phyloP scores from a whole-genome alignment of 2,113 vertebrate species.

The Chinchilla lanigera region DNA sequence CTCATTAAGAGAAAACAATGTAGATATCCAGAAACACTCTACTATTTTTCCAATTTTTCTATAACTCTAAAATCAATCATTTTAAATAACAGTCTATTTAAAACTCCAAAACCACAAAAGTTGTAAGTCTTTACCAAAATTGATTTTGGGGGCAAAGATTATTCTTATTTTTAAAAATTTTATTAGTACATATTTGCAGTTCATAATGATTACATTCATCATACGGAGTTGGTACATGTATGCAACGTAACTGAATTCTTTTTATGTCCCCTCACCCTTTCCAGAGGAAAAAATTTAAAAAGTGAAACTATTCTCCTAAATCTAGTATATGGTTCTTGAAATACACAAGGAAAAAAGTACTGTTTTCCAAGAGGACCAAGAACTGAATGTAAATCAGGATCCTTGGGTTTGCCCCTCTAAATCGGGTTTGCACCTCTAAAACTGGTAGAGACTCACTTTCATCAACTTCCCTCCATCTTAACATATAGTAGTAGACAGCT shows the following conservation, averaged over 20 bases:
- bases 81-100: conserved; percentile 24
- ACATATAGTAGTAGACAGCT: background rate
- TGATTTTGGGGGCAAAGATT: background rate
- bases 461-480: background rate
- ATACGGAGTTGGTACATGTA: background rate
- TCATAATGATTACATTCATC: background rate
- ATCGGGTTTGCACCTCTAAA: background rate
- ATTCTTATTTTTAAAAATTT: background rate
- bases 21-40: background rate
- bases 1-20: background rate
- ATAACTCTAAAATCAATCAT: conserved; percentile 38
- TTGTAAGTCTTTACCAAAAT: conserved; percentile 29
- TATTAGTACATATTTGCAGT: background rate
- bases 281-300: background rate
- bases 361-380: background rate
- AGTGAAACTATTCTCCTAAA: background rate
- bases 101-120: conserved; percentile 31
- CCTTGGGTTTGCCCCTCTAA: background rate
- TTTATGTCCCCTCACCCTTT: background rate
- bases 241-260: background rate
- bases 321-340: conserved; percentile 29
- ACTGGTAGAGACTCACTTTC: background rate
- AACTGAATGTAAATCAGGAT: background rate
- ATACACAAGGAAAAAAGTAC: conserved; percentile 24
- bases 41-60: conserved; percentile 11